Conservation (phyloP, 2,888 invertebrate genomes). For the Drosophila cognata region DNA sequence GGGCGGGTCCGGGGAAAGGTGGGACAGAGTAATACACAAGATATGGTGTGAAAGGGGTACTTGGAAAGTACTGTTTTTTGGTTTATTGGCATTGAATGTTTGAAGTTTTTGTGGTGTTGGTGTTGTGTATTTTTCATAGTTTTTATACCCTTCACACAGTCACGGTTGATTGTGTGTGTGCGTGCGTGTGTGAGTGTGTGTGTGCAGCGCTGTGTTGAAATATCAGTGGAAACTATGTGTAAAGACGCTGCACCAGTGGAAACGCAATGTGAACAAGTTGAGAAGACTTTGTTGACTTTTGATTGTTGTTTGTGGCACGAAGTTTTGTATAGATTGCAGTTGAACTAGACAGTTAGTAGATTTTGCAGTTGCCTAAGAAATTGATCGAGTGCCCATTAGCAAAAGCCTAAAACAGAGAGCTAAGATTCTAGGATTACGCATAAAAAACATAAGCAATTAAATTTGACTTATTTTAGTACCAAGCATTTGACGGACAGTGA, state of each 20-base stretch:
- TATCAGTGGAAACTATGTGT: slow-evolving; percentile 13
- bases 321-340: slow-evolving; percentile 24
- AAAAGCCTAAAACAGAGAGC: slow-evolving; percentile 38
- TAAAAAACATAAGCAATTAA: slow-evolving; percentile 20
- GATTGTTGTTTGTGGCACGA: slow-evolving; percentile 11
- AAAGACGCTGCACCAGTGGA: slow-evolving; percentile 4
- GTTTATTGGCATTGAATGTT: slow-evolving; percentile 10
- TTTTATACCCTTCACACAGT: slow-evolving; percentile 74
- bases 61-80: slow-evolving; percentile 31
- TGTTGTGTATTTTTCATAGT: slow-evolving; percentile 56
- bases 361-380: slow-evolving; percentile 42
- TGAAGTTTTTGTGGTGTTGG: slow-evolving; percentile 26
- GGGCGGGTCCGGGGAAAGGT: slow-evolving; percentile 6
- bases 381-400: slow-evolving; percentile 37
- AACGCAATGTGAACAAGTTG: slow-evolving; percentile 20
- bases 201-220: slow-evolving; percentile 12
- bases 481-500: slow-evolving; percentile 46
- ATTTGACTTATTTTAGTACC: slow-evolving; percentile 21
- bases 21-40: slow-evolving; percentile 22
- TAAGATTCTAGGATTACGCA: slow-evolving; percentile 47
- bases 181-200: slow-evolving; percentile 22
- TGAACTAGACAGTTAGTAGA: slow-evolving; percentile 35
- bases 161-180: slow-evolving; percentile 17
- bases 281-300: slow-evolving; percentile 1
- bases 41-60: slow-evolving; percentile 30